phyloP scores from a whole-genome alignment of 2,113 vertebrate genomes.

The Dendrocopos noguchii region DNA sequence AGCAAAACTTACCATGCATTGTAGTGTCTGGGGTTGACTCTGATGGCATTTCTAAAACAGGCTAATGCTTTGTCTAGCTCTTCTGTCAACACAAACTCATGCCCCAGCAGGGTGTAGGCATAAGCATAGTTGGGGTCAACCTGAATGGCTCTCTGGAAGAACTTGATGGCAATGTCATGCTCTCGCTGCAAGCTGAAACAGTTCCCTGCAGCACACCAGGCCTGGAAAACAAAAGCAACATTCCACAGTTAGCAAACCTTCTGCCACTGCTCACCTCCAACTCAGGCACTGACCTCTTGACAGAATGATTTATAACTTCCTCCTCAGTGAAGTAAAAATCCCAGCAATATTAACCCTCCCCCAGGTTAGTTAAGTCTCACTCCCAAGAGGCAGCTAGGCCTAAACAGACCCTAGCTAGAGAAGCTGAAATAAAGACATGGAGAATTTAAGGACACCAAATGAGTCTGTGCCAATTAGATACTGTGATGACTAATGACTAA shows the following conservation, averaged over 20 bases:
- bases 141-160: conserved; percentile 98
- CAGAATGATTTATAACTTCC: not conserved
- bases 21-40: conserved; percentile 95
- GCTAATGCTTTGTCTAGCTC: conserved; percentile 95
- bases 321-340: not conserved
- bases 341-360: not conserved
- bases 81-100: conserved; percentile 96
- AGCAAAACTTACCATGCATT: conserved; percentile 87
- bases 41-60: conserved; percentile 95
- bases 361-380: not conserved
- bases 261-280: not conserved
- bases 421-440: not conserved
- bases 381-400: not conserved
- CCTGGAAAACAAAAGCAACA: conserved; percentile 72
- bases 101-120: conserved; percentile 95
- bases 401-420: not conserved
- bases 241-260: not conserved
- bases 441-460: not conserved
- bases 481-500: not conserved
- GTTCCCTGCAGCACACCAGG: conserved; percentile 98
- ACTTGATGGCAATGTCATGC: conserved; percentile 98
- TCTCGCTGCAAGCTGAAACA: conserved; percentile 98
- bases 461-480: not conserved
- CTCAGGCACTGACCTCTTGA: not conserved
- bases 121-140: conserved; percentile 97